Percentiles rank a stretch among this genome's conserved stretches.
Evolutionary conservation across 1,140 invertebrate genomes (phyloP).

Genomic region (Bombus superbus): DNA sequence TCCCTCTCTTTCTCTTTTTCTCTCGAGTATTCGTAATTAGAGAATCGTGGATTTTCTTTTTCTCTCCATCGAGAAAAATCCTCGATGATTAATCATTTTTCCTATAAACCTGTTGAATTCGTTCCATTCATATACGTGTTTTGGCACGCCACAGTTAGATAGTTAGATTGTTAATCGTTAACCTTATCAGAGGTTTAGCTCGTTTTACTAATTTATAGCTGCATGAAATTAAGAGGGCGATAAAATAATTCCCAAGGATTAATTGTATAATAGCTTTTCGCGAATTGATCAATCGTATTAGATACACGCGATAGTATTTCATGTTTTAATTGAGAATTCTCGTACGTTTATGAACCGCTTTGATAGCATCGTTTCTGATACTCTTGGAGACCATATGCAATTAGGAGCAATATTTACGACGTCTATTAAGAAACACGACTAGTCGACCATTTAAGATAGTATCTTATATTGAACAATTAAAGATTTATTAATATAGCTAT

Average conservation of each 20-base stretch:
- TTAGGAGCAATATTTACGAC: background rate
- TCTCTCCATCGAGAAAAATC: background rate
- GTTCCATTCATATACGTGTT: no score
- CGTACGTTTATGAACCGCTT: background rate
- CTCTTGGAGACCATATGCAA: background rate
- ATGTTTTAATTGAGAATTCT: background rate
- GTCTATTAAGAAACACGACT: background rate
- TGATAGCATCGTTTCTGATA: background rate
- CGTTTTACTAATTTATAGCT: background rate
- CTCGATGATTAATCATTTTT: constrained; percentile 23
- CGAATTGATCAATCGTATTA: background rate
- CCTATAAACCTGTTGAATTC: constrained; percentile 35
- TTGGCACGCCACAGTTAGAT: background rate
- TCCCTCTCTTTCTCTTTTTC: background rate
- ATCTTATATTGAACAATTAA: background rate
- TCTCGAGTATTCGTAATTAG: constrained; percentile 29
- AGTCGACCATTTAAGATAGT: background rate
- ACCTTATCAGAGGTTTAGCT: background rate
- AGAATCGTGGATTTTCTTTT: background rate
- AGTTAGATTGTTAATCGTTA: background rate
- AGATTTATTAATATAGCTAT: background rate
- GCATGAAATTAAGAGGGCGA: background rate
- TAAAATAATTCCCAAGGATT: background rate
- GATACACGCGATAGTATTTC: no score
- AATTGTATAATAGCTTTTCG: background rate